Evolutionary conservation across 2,888 invertebrate genomes (phyloP), one percentile per base, ranked within the genome.

Genomic region (Acleris emargana): DNA sequence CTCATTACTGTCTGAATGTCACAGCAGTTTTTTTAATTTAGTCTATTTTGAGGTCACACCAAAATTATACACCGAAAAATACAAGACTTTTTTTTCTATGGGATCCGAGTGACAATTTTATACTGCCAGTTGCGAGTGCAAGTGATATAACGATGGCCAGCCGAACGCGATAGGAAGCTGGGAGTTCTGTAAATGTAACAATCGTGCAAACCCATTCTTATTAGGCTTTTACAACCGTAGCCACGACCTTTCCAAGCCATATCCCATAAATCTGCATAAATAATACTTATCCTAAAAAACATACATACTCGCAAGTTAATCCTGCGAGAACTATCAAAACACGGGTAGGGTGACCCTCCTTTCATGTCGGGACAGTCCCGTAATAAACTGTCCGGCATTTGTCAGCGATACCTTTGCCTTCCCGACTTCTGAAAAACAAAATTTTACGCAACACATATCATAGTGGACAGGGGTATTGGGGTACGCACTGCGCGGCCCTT

Each of bases 401-500:
- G 91, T 91, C 91, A 87, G 84, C 84, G 82, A 76, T 83, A 83
- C 87, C 83, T 86, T 82, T 77, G 78, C 64, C 59, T 59, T 72
- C 58, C 72, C 78, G 79, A 82, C 82, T 81, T 82, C 84, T 87
- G 86, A 89, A 90, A 90, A 91, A 91, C 91, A 91, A 87, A 89
- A 91, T 91, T 91, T 91, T 87, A 88, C 90, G 90, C 91, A 85
- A 89, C 91, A 91, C 89, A 89, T 89, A 89, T 90, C 91, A 89
- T 87, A 89, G 87, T 79, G 80, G 83, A 83, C 82, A 78, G 78
- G 83, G 84, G 83, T 75, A 70, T 61, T 64, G 69, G 17, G 43
- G 1, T 32, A 84, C 89, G 79, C 88, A 88, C 86, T 80, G 69
- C 55, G 70, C n/a, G 1, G n/a, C 13, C 11, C 49, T 49, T 20